Evolutionary conservation across 2,888 invertebrate species (phyloP), one percentile per base, ranked within the genome.

Genomic region (Orthonychiurus folsomi): DNA sequence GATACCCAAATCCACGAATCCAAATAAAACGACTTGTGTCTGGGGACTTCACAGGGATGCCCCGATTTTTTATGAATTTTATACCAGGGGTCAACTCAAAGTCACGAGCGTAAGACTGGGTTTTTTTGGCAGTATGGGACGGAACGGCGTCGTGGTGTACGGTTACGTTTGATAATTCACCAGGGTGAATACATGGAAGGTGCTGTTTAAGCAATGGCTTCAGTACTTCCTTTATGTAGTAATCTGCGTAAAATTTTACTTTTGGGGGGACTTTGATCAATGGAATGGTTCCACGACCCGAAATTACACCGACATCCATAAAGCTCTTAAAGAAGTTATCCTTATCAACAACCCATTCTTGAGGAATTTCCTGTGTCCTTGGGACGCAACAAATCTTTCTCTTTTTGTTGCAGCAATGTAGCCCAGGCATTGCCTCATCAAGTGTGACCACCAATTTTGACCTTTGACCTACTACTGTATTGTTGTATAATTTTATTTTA

Each of bases 201-300:
- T 60, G 23, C 5, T 23, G 52, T 23, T 56, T 56, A 21, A 55
- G 21, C 18, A 63, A 27, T 18, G 63, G 60, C 25, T 55, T 60
- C 37, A 63, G 23, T 20, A 63, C 60, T 12, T 55, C 2, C 3
- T 60, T 37, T 5, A 63, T 26, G 48, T 63, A 63, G 15, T 56
- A 55, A 12, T 55, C 26, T n/a, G 56, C 50, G 37, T 60, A 50
- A 28, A 60, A 53, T 27, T 63, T 63, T 2, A 60, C 60, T 25
- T 63, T 63, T 54, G 60, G 60, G 2, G 63, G 63, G 20, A 63
- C 60, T 26, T 60, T 24, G n/a, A 55, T 60, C 2, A 60, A 54
- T 2, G 60, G 60, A 2, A 63, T 23, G 25, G 25, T 48, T 20
- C 50, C 54, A 3, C 50, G 48, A 21, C 63, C 63, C 1, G 27